Base-by-base conservation (phyloP, 2,888 invertebrate species). In the Odontothrips loti region DNA sequence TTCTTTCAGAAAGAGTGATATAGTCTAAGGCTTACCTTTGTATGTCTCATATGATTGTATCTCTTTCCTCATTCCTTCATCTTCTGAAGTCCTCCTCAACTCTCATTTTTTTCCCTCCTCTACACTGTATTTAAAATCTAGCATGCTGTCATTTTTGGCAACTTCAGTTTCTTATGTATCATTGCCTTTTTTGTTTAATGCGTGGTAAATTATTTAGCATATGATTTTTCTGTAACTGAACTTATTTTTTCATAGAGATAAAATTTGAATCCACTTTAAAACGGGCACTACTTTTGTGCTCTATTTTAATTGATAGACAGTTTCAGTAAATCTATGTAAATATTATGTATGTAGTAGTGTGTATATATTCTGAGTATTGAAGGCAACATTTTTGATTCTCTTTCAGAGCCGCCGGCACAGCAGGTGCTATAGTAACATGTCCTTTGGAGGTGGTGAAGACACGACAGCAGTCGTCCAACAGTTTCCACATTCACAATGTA, bases 391-490 rank as follows among this genome's bases (percentile, higher is more conserved):
- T 82, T 82, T 84, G 85, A 82, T 83, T 82, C 84, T 81, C 85
- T 88, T 89, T 47, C 89, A 98, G 98, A 87, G 92, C 96, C 88
- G 99, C 97, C 83, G 99, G 99, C 83, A 99, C 98, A 81, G 94
- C 96, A 79, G 98, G 98, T 81, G 98, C 98, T 27, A 96, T 99
- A 84, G 93, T 97, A 84, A 99, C 99, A 86, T 98, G 98, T 88
- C 99, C 99, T 17, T 89, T 99, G 85, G 99, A 99, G 90, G 98
- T 99, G 84, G 97, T 99, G 79, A 99, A 99, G 89, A 98, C 98
- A 17, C 92, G 99, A 47, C 91, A 98, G 84, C 99, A 99, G 88
- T 98, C 98, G 43, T 98, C 98, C 10, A 92, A 93, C 84, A 88
- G 89, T 82, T 91, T 91, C 84, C 85, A 85, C 81, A 83, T 84